Conservation (phyloP, 2,888 invertebrate species). For the Chesias legatella region DNA sequence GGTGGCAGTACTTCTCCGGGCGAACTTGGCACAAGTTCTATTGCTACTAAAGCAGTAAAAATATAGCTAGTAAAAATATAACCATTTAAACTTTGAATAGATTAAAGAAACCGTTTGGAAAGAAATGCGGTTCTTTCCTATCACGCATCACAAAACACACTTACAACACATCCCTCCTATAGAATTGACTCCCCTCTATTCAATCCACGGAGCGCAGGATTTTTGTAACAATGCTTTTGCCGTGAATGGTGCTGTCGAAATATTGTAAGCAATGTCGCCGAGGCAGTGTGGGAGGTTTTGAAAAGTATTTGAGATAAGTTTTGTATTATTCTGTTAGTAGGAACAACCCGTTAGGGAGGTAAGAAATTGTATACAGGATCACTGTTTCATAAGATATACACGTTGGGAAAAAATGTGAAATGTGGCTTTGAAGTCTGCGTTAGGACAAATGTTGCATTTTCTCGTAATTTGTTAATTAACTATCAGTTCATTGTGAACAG, state of each 20-base stretch:
- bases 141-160: conserved; percentile 68
- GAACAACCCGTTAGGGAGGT: too few species aligned
- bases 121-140: conserved; percentile 26
- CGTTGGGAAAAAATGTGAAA: too few species aligned
- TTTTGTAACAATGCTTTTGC: conserved; percentile 64
- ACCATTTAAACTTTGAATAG: conserved; percentile 7
- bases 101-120: conserved; percentile 15
- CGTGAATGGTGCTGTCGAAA: conserved; percentile 71
- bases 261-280: conserved; percentile 63
- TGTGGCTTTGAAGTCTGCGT: too few species aligned
- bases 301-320: neutral
- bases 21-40: too few species aligned
- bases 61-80: conserved; percentile 9
- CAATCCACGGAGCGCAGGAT: conserved; percentile 71
- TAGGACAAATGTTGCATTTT: too few species aligned
- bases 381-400: too few species aligned
- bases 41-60: too few species aligned
- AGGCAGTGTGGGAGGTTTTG: conserved; percentile 23
- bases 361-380: too few species aligned
- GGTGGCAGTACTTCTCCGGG: too few species aligned
- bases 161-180: conserved; percentile 68
- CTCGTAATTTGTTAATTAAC: too few species aligned
- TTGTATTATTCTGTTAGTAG: too few species aligned
- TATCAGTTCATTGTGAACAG: too few species aligned
- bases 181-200: conserved; percentile 67